A percentile compares a stretch with the other conserved stretches of the same genome.
Evolutionary conservation across 2,113 vertebrate genomes (phyloP).

Genomic region (Dipodomys stephensi): DNA sequence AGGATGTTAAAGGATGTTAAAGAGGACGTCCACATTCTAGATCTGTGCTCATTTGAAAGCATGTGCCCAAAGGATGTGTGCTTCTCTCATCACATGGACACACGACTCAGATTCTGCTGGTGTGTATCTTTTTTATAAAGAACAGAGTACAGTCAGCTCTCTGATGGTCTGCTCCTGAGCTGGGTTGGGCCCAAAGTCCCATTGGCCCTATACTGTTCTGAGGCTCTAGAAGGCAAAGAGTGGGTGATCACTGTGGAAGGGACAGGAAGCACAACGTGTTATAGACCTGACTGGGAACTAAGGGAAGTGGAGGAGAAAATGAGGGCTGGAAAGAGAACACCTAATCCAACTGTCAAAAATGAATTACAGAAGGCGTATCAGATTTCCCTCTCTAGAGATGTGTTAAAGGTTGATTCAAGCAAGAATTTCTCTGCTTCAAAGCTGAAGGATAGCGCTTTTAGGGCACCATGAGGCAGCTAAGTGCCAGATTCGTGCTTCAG

Average conservation of each 20-base stretch:
- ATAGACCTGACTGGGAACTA: no score
- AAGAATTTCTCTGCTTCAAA: no score
- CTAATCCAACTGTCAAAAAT: not conserved
- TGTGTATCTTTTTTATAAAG: not conserved
- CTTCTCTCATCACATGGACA: not conserved
- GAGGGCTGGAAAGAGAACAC: no score
- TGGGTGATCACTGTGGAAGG: no score
- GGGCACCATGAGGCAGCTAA: accelerated
- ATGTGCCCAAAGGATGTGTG: not conserved
- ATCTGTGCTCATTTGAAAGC: not conserved
- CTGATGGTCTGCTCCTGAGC: no score
- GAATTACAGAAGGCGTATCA: not conserved
- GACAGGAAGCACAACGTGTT: no score
- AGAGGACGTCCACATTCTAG: not conserved
- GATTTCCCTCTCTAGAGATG: not conserved
- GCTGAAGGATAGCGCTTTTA: no score
- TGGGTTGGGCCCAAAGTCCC: accelerated
- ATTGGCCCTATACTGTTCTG: accelerated
- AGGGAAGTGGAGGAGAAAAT: not conserved
- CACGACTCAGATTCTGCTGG: not conserved
- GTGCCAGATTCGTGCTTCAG: not conserved
- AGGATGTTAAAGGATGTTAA: no score
- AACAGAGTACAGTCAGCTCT: not conserved
- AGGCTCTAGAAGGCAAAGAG: not conserved
- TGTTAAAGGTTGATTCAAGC: not conserved